Percentiles rank a stretch among this genome's conserved stretches.
Conservation (phyloP, 2,113 vertebrate species). For the Onychostruthus taczanowskii region DNA sequence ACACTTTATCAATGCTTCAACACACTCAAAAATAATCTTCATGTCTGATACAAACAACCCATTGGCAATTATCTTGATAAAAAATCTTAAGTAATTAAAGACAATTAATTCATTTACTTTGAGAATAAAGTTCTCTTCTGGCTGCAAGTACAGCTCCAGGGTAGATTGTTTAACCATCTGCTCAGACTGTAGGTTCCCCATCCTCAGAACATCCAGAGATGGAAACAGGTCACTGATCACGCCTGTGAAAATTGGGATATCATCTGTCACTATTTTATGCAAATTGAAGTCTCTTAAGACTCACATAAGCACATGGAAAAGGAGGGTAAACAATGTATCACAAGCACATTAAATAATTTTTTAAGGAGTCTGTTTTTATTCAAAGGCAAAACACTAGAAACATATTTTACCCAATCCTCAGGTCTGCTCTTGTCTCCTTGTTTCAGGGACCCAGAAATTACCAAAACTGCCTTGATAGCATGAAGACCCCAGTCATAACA, state of each 20-base stretch:
- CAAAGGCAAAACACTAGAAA: neutral
- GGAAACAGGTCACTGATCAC: slow-evolving; percentile 85
- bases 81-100: neutral
- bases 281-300: slow-evolving; percentile 85
- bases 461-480: slow-evolving; percentile 80
- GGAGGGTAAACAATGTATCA: neutral
- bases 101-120: slow-evolving; percentile 72
- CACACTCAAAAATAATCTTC: slow-evolving; percentile 5
- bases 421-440: slow-evolving; percentile 73
- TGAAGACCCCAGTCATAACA: slow-evolving; percentile 81
- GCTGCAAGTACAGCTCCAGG: slow-evolving; percentile 80
- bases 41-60: neutral
- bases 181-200: slow-evolving; percentile 77
- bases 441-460: slow-evolving; percentile 78
- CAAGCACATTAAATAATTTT: neutral
- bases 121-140: slow-evolving; percentile 87
- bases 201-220: slow-evolving; percentile 78
- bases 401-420: slow-evolving; percentile 77
- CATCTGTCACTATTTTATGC: slow-evolving; percentile 85
- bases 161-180: slow-evolving; percentile 78
- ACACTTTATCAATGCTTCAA: neutral
- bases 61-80: slow-evolving; percentile 15
- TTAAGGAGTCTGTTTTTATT: neutral
- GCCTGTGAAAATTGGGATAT: slow-evolving; percentile 80
- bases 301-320: slow-evolving; percentile 79